Base-by-base conservation (phyloP, 1,140 invertebrate species). In the Drosophila melanogaster region DNA sequence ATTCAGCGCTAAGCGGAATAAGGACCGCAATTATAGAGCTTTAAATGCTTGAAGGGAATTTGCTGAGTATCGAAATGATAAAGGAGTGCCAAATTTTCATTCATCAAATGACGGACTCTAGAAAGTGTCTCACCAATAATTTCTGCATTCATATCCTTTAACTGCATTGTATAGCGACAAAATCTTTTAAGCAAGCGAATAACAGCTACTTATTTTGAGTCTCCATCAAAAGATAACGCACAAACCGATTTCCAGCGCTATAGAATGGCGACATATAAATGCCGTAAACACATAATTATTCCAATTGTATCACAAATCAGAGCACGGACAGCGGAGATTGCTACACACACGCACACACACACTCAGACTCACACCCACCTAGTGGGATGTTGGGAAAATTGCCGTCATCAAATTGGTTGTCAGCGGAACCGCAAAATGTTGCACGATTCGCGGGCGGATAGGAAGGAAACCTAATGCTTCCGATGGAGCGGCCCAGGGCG, bases 321-420 rank as follows among this genome's bases (percentile, higher is more conserved):
- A 41, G 50, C 65, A 11, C 64, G 67, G 67, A 24, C 64, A 70
- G 41, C 62, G 37, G 64, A 70, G 51, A 70, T 51, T 70, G 64
- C 41, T 8, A 49, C 51, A 50, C 44, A 44, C 40, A 49, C 51
- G 44, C 44, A 44, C 40, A 49, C 77, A 17, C 7, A 3, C 43
- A 46, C 19, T 6, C 19, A 22, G 14, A 44, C 8, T 72, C 60
- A 66, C n/a, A 19, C 4, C n/a, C n/a, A 41, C n/a, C 8, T 11
- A 46, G 43, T 53, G 66, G 53, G 26, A 49, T 49, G 64, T 40
- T 50, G 50, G 26, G 2, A 59, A 54, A 80, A 79, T 79, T 58
- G 51, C 62, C 71, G 43, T 58, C 77, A 70, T 75, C 64, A 75
- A 79, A 79, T 67, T 70, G 70, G 77, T 60, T 79, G 77, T 74